These are phyloP conservation scores for Phoenicopterus ruber DNA, from an alignment of 2,113 vertebrate genomes.

Conservation along the genomic window DNA sequence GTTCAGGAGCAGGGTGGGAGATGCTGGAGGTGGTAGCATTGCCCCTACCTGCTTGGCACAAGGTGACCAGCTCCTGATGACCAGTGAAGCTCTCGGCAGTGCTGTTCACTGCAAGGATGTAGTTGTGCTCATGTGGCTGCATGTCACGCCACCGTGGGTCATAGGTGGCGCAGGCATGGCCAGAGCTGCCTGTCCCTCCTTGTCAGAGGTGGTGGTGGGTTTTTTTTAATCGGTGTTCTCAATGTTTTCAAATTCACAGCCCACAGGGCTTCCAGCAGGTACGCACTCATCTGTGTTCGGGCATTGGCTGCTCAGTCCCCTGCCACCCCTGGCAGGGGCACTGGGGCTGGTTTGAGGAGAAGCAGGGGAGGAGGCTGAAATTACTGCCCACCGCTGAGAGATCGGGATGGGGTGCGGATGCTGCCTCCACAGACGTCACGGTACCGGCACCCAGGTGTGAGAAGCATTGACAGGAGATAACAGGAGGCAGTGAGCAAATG, in stretches of 20 bases:
- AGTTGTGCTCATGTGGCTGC: not conserved
- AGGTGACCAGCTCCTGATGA: not conserved
- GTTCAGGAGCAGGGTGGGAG: not conserved
- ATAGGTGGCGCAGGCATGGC: not conserved
- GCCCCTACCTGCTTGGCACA: not conserved
- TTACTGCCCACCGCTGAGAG: not conserved
- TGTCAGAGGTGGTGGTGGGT: not conserved
- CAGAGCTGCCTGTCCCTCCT: not conserved
- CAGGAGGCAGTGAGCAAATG: not conserved
- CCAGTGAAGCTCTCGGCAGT: not conserved
- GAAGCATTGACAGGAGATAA: not conserved
- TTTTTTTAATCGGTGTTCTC: not conserved
- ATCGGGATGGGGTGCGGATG: not conserved
- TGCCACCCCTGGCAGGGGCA: not conserved
- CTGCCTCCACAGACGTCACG: not conserved
- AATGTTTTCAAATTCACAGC: not conserved
- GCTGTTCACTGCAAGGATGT: not conserved
- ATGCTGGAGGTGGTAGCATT: not conserved
- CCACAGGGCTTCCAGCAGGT: not conserved
- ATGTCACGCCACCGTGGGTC: accelerated
- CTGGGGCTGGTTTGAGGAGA: not conserved
- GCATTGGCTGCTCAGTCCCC: not conserved
- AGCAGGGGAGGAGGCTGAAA: not conserved
- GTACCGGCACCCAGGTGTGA: not conserved
- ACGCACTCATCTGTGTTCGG: not conserved